phyloP scores from a whole-genome alignment of 2,888 invertebrate species.

The Drosophila phalerata region DNA sequence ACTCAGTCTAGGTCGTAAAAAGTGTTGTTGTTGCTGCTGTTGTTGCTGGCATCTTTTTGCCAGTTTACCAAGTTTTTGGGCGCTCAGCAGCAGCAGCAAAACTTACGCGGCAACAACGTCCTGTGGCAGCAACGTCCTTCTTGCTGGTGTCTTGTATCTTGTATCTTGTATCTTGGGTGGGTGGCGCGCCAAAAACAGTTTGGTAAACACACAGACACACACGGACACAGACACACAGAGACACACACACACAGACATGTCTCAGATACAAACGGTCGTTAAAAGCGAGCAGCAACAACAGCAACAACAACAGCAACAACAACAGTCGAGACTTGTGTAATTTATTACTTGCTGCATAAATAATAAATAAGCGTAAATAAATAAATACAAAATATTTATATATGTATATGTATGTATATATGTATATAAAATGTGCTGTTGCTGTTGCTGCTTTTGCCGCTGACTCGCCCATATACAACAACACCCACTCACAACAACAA shows the following conservation, averaged over 20 bases:
- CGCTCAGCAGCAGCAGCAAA: conserved; percentile 54
- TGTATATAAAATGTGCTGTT: conserved; percentile 31
- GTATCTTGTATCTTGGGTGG: conserved; percentile 29
- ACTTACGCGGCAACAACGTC: conserved; percentile 39
- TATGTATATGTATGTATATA: conserved; percentile 33
- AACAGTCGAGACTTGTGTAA: conserved; percentile 72
- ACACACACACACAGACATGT: conserved; percentile 27
- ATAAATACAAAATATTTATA: conserved; percentile 69
- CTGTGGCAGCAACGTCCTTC: conserved; percentile 12
- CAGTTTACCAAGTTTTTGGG: conserved; percentile 36
- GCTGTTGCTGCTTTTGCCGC: conserved; percentile 18
- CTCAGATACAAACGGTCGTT: conserved; percentile 28
- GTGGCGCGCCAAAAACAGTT: conserved; percentile 76
- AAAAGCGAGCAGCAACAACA: conserved; percentile 36
- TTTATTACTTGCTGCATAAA: conserved; percentile 83
- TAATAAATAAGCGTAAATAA: conserved; percentile 83
- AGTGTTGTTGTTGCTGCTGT: conserved; percentile 44
- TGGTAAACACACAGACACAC: conserved; percentile 61
- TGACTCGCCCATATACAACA: conserved; percentile 13
- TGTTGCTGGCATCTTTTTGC: conserved; percentile 20
- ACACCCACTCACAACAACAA: conserved; percentile 21
- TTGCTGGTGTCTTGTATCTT: conserved; percentile 15
- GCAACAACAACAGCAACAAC: conserved; percentile 30
- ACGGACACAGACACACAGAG: conserved; percentile 21
- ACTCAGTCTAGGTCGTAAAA: conserved; percentile 52